A percentile compares a stretch with the other conserved stretches of the same genome.
These are phyloP conservation scores for Syrphus vitripennis DNA, from an alignment of 2,888 invertebrate species.

Conservation along the genomic window DNA sequence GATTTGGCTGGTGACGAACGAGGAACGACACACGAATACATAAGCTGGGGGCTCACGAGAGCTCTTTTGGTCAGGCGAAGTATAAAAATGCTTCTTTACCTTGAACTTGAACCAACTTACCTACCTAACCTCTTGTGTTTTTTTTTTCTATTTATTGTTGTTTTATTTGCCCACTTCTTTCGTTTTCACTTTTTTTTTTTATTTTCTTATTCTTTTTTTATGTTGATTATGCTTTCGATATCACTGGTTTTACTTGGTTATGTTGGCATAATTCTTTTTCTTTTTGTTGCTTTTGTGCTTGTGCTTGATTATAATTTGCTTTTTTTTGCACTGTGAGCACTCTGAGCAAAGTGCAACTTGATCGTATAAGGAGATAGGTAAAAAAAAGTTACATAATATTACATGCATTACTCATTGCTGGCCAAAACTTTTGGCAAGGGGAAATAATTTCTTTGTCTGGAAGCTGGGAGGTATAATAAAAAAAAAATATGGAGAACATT, in stretches of 20 bases:
- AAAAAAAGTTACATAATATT: slow-evolving; percentile 10
- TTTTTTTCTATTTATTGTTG: slow-evolving; percentile 26
- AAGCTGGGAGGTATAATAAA: too few relatives aligned
- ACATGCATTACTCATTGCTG: background rate
- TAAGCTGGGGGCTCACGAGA: background rate
- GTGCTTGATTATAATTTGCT: background rate
- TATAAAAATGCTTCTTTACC: slow-evolving; percentile 53
- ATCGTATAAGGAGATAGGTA: background rate
- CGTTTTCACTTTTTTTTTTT: slow-evolving; percentile 45
- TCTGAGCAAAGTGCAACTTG: background rate
- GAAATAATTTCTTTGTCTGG: background rate
- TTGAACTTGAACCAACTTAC: slow-evolving; percentile 67
- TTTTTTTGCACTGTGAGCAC: background rate
- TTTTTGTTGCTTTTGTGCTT: background rate
- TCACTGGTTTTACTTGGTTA: background rate
- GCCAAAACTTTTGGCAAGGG: background rate
- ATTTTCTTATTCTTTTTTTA: slow-evolving; percentile 10
- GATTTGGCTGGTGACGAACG: slow-evolving; percentile 1
- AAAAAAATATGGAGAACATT: too few relatives aligned
- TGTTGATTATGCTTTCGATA: background rate
- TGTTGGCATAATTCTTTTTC: background rate
- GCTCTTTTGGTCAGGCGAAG: slow-evolving; percentile 34
- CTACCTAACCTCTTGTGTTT: slow-evolving; percentile 39
- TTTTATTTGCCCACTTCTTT: slow-evolving; percentile 26
- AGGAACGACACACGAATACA: background rate